Evolutionary conservation across 1,140 invertebrate species (phyloP).

Genomic region (Atta colombica): DNA sequence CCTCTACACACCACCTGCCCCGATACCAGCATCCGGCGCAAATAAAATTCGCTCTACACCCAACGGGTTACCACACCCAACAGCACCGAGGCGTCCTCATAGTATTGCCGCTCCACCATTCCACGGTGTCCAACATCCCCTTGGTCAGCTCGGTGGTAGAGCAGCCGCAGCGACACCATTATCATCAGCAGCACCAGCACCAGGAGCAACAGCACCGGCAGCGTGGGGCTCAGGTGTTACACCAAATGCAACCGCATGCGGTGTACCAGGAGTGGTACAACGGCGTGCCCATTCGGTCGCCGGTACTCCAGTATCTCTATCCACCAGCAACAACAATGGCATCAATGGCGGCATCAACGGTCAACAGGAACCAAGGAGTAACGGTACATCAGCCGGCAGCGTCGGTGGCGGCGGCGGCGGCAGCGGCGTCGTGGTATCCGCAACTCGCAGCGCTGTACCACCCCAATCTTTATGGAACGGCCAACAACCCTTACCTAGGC

Average conservation of each 20-base stretch:
- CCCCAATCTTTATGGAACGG: slow-evolving; percentile 85
- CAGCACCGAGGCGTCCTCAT: slow-evolving; percentile 86
- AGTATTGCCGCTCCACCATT: slow-evolving; percentile 85
- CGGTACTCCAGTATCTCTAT: slow-evolving; percentile 79
- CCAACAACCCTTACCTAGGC: slow-evolving; percentile 80
- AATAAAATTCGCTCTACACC: slow-evolving; percentile 85
- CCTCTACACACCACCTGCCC: slow-evolving; percentile 87
- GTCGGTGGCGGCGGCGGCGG: slow-evolving; percentile 33
- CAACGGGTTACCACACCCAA: slow-evolving; percentile 85
- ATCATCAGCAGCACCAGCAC: slow-evolving; percentile 63
- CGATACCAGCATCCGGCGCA: slow-evolving; percentile 85
- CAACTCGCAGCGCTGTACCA: slow-evolving; percentile 80
- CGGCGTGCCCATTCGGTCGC: slow-evolving; percentile 82
- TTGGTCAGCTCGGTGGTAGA: slow-evolving; percentile 78
- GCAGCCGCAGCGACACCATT: slow-evolving; percentile 69
- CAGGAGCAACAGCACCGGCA: slow-evolving; percentile 65
- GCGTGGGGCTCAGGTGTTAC: slow-evolving; percentile 56
- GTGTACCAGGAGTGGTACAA: slow-evolving; percentile 76
- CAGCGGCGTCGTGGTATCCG: slow-evolving; percentile 70
- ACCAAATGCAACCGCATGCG: slow-evolving; percentile 63
- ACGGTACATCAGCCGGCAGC: slow-evolving; percentile 46
- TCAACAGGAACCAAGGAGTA: slow-evolving; percentile 70
- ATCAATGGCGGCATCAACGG: slow-evolving; percentile 68
- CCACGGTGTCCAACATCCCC: slow-evolving; percentile 74
- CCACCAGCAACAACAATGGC: slow-evolving; percentile 70